Evolutionary conservation across 1,140 invertebrate genomes (phyloP), one percentile per base, ranked within the genome.

Genomic region (Heliconius nattereri): DNA sequence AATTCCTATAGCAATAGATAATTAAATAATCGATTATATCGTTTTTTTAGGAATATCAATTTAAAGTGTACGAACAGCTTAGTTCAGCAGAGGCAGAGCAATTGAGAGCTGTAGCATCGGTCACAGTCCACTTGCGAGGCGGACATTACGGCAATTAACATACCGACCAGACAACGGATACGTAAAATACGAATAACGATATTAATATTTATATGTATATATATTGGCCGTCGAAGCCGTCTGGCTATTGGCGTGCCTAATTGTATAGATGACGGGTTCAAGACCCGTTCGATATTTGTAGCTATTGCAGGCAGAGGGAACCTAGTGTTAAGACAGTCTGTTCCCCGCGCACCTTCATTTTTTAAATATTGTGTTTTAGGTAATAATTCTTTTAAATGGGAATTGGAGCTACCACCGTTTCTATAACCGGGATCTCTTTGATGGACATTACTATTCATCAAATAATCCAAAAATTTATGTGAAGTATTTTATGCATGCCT

Each of bases 61-160:
- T 66, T 66, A 66, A 66, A 66, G 23, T 26, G 60, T 66, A 66
- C 26, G 23, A 9, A 66, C 60, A 26, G 60, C 23, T 57, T n/a
- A 66, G 60, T 60, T 13, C 1, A 71, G 26, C 29, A 73, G 23
- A 60, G 37, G 57, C 37, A 13, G 11, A 74, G 35, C 72, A 29
- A 74, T 57, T 78, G 2, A 54, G 23, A 57, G 49, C 49, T 45
- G 76, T 80, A 72, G 76, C 8, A 76, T 80, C 60, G 23, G 78
- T 76, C 75, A 80, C 78, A 35, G n/a, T 80, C 78, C 78, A 76
- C 37, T 72, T 76, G 23, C 74, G 45, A 26, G 35, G 32, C 73
- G 78, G 45, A 73, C 70, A 80, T 76, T 72, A 49, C 19, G 23
- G 74, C 74, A 76, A 76, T 80, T 80, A 80, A 71, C 78, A 80